phyloP scores from a whole-genome alignment of 2,113 vertebrate species.

The Eublepharis macularius region DNA sequence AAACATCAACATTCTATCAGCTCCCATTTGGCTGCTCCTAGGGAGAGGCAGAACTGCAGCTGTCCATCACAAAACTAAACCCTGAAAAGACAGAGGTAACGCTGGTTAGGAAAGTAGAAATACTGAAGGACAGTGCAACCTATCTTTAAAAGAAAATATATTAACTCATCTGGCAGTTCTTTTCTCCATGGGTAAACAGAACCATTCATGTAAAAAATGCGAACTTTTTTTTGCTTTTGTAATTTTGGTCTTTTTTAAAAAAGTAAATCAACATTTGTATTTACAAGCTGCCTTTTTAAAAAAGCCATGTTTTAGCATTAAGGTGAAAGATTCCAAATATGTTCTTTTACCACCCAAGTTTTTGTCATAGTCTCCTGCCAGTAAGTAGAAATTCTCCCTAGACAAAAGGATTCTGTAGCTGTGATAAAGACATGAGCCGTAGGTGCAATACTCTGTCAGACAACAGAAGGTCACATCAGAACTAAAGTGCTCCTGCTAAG shows the following conservation, averaged over 20 bases:
- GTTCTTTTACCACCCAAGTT: rapidly evolving
- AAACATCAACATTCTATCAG: too few relatives aligned
- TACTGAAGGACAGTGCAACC: too few relatives aligned
- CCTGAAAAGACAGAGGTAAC: too few relatives aligned
- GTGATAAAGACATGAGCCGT: constrained; percentile 5
- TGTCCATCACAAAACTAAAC: too few relatives aligned
- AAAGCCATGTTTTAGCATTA: not conserved
- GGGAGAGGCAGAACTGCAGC: too few relatives aligned
- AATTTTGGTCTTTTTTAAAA: not conserved
- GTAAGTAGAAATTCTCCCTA: not conserved
- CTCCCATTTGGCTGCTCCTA: too few relatives aligned
- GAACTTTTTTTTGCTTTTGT: not conserved
- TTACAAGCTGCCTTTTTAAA: not conserved
- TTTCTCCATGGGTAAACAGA: not conserved
- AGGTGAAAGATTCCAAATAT: not conserved
- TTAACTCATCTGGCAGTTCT: too few relatives aligned
- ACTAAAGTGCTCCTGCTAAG: not conserved
- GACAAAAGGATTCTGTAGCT: constrained; percentile 1
- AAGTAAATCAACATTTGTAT: not conserved
- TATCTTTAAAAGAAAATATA: too few relatives aligned
- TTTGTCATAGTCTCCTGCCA: not conserved
- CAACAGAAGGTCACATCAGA: constrained; percentile 10
- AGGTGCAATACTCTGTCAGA: constrained; percentile 31
- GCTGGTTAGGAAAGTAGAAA: too few relatives aligned
- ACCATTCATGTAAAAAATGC: not conserved